A percentile compares a stretch with the other conserved stretches of the same genome.
Evolutionary conservation across 2,797 vertebrate species (phyloP).

Genomic region (Zalophus californianus): DNA sequence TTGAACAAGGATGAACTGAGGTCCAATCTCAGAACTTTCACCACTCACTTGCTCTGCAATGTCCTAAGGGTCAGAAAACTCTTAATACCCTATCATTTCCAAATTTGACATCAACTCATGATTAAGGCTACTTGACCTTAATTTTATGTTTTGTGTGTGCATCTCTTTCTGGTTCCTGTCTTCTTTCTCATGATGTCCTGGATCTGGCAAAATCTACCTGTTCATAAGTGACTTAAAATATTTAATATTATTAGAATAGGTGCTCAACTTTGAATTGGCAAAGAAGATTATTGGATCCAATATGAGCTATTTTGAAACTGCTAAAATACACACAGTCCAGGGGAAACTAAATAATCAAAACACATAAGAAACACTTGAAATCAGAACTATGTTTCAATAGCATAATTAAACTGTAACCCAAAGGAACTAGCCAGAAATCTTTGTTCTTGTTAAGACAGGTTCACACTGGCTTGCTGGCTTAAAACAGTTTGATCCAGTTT

Average conservation of each 20-base stretch:
- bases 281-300: not conserved
- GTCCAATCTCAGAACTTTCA: not conserved
- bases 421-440: conserved; percentile 45
- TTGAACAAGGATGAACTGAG: not conserved
- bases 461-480: not conserved
- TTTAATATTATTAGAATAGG: conserved; percentile 13
- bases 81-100: not conserved
- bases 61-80: not conserved
- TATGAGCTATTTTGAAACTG: conserved; percentile 11
- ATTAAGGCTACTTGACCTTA: not conserved
- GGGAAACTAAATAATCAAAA: conserved; percentile 55
- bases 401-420: not conserved
- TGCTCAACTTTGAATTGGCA: not conserved
- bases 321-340: not conserved
- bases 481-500: conserved; percentile 8
- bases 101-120: not conserved
- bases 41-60: not conserved
- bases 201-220: not conserved
- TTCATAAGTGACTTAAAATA: not conserved
- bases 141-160: not conserved
- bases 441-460: conserved; percentile 30
- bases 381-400: not conserved
- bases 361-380: not conserved
- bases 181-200: not conserved
- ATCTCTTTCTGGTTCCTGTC: not conserved